Evolutionary conservation across 2,797 vertebrate genomes (phyloP).

Genomic region (Leptatherina wallacei): DNA sequence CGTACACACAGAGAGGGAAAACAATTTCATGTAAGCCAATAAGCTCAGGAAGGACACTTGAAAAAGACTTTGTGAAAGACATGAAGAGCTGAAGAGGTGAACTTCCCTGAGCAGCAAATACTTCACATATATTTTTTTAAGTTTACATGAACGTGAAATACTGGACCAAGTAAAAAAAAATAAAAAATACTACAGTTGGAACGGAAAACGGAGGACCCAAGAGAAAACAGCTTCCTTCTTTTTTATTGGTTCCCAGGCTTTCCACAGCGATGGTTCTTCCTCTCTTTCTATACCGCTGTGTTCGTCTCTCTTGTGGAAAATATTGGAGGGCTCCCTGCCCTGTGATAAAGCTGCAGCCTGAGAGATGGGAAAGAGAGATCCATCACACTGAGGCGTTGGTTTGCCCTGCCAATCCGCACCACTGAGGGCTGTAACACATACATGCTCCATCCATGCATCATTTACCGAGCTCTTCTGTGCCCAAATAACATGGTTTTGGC

Average conservation of each 20-base stretch:
- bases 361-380: constrained; percentile 77
- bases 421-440: constrained; percentile 73
- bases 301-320: constrained; percentile 69
- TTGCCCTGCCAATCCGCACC: constrained; percentile 72
- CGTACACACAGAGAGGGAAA: constrained; percentile 41
- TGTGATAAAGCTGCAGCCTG: constrained; percentile 84
- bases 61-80: constrained; percentile 43
- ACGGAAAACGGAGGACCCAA: constrained; percentile 63
- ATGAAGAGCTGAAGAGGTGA: constrained; percentile 39
- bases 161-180: background rate
- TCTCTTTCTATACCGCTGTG: constrained; percentile 49
- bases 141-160: constrained; percentile 42
- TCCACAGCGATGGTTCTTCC: constrained; percentile 44
- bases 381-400: constrained; percentile 71
- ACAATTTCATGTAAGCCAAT: constrained; percentile 45
- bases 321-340: constrained; percentile 67
- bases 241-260: constrained; percentile 75
- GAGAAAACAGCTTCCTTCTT: constrained; percentile 67
- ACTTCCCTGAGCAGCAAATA: constrained; percentile 50
- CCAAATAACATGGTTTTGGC: constrained; percentile 72
- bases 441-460: constrained; percentile 75
- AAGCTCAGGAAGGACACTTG: constrained; percentile 34
- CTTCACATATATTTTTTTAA: constrained; percentile 19
- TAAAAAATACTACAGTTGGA: constrained; percentile 56
- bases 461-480: constrained; percentile 69